phyloP scores from a whole-genome alignment of 35 echinoderm and acorn worm species.

The Nesometra sesokonis region DNA sequence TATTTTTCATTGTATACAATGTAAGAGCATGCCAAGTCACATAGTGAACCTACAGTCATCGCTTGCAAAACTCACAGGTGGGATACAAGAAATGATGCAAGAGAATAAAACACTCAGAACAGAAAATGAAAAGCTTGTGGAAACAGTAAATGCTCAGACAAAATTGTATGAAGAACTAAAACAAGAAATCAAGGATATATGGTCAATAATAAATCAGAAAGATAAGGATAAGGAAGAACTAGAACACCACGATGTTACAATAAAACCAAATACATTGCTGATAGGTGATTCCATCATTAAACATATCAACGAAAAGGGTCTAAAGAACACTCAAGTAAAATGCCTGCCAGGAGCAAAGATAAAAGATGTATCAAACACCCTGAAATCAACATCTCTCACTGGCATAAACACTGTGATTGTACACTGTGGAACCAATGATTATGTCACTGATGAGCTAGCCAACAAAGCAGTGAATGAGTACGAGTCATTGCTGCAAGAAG shows the following conservation, averaged over 20 bases:
- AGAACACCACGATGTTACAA: not conserved
- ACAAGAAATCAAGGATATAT: not conserved
- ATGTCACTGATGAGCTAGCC: not conserved
- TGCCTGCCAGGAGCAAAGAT: slow-evolving; percentile 7
- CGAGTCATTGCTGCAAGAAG: not conserved
- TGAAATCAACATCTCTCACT: not conserved
- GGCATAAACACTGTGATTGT: not conserved
- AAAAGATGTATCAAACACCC: not conserved
- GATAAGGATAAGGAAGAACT: not conserved
- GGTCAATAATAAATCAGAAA: not conserved
- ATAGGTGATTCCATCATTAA: slow-evolving; percentile 12
- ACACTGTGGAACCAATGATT: not conserved
- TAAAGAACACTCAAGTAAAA: not conserved
- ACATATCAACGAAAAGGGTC: not conserved
- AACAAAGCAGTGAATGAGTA: not conserved
- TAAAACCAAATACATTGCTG: not conserved
- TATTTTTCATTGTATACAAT: not conserved
- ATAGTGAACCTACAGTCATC: not conserved
- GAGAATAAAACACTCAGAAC: not conserved
- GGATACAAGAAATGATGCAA: not conserved
- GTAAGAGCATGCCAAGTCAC: not conserved
- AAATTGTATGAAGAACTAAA: not conserved
- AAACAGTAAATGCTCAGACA: not conserved
- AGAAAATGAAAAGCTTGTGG: not conserved
- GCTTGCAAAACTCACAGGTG: not conserved